phyloP scores from a whole-genome alignment of 2,888 invertebrate species.

The Podotricha telesiphe region DNA sequence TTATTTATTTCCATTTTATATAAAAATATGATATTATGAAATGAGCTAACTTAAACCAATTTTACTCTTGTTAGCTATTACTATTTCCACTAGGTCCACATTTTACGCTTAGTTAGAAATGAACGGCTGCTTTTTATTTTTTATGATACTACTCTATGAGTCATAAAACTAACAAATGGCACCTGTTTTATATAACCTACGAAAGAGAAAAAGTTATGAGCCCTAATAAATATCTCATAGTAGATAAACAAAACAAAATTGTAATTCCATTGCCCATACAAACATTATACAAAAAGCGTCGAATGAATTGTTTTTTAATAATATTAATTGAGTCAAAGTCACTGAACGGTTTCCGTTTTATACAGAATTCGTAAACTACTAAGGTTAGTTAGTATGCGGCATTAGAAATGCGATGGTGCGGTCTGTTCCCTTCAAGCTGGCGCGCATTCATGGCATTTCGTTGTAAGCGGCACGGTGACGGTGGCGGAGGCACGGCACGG shows the following conservation, averaged over 20 bases:
- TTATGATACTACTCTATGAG: conserved; percentile 19
- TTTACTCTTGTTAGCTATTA: not conserved
- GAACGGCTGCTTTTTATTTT: conserved; percentile 20
- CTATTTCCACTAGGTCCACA: conserved; percentile 17
- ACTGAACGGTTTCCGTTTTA: conserved; percentile 78
- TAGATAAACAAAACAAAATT: conserved; percentile 10
- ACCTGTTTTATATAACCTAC: conserved; percentile 17
- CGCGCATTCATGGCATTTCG: conserved; percentile 78
- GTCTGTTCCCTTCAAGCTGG: conserved; percentile 49
- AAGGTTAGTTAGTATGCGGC: conserved; percentile 78
- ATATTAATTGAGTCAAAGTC: conserved; percentile 67
- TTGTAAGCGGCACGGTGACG: conserved; percentile 49
- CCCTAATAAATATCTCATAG: conserved; percentile 18
- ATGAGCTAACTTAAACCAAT: not conserved
- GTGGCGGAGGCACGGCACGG: conserved; percentile 63
- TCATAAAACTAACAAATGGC: conserved; percentile 23
- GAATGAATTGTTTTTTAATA: conserved; percentile 50
- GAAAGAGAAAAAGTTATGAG: conserved; percentile 18
- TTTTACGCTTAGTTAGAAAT: conserved; percentile 13
- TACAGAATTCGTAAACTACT: conserved; percentile 70
- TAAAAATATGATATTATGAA: not conserved
- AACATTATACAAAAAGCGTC: conserved; percentile 4
- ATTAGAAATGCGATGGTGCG: conserved; percentile 69
- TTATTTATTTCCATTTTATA: not conserved
- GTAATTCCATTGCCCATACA: not conserved